Conservation (phyloP, 2,113 vertebrate genomes). For the Acinonyx jubatus region DNA sequence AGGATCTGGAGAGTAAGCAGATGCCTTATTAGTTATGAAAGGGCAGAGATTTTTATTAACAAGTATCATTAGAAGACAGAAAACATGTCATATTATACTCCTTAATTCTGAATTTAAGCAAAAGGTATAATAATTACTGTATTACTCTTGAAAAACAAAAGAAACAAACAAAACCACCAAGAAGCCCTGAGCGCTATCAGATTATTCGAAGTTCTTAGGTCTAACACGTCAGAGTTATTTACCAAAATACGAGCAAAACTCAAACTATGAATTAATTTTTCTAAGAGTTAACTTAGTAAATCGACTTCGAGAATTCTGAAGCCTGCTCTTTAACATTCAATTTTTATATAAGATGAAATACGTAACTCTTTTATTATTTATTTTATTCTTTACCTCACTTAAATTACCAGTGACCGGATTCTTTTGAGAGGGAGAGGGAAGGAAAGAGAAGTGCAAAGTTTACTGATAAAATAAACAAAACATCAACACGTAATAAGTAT, state of each 20-base stretch:
- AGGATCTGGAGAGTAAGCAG: constrained; percentile 87
- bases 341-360: neutral
- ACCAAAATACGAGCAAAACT: neutral
- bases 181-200: neutral
- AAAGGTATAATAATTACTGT: neutral
- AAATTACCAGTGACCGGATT: neutral
- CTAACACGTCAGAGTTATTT: neutral
- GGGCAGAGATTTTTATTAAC: neutral
- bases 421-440: neutral
- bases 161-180: neutral
- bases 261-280: neutral
- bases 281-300: neutral
- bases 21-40: neutral
- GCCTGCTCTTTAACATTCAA: neutral
- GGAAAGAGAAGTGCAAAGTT: neutral
- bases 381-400: constrained; percentile 11
- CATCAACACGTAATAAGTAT: neutral
- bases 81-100: neutral
- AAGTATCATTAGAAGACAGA: neutral
- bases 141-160: neutral
- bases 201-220: neutral
- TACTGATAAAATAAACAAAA: neutral
- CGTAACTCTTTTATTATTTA: neutral
- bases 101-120: neutral
- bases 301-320: constrained; percentile 12